phyloP scores from a whole-genome alignment of 2,888 invertebrate species.

The Cephus runcator region DNA sequence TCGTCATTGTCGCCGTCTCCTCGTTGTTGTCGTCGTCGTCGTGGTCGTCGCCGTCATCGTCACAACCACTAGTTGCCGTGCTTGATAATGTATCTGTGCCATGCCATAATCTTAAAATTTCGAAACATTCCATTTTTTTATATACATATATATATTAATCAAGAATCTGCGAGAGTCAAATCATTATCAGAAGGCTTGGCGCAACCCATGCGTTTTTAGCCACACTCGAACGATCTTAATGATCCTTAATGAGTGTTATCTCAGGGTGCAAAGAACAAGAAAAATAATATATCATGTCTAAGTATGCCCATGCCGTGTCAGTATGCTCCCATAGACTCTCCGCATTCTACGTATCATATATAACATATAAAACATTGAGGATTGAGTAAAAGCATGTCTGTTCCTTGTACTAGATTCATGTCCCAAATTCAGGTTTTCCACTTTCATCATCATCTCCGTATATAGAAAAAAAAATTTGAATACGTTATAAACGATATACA shows the following conservation, averaged over 20 bases:
- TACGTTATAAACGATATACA: background rate
- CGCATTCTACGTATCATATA: background rate
- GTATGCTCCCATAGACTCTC: background rate
- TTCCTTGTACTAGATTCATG: background rate
- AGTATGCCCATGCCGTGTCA: background rate
- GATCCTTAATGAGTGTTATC: background rate
- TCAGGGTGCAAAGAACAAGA: background rate
- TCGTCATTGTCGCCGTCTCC: background rate
- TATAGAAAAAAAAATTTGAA: background rate
- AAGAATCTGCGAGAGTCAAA: background rate
- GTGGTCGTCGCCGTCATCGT: background rate
- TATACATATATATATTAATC: background rate
- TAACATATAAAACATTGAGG: background rate
- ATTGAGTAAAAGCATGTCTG: background rate
- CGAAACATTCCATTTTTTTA: conserved; percentile 23
- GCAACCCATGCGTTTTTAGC: background rate
- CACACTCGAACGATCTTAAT: background rate
- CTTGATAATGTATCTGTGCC: conserved; percentile 62
- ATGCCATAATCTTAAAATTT: conserved; percentile 45
- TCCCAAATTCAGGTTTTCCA: conserved; percentile 10
- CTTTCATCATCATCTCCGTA: background rate
- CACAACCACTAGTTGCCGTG: conserved; percentile 36
- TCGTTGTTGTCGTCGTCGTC: background rate
- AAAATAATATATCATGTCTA: background rate
- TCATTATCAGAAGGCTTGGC: background rate